Conservation (phyloP, 2,797 vertebrate species). For the Anniella stebbinsi region DNA sequence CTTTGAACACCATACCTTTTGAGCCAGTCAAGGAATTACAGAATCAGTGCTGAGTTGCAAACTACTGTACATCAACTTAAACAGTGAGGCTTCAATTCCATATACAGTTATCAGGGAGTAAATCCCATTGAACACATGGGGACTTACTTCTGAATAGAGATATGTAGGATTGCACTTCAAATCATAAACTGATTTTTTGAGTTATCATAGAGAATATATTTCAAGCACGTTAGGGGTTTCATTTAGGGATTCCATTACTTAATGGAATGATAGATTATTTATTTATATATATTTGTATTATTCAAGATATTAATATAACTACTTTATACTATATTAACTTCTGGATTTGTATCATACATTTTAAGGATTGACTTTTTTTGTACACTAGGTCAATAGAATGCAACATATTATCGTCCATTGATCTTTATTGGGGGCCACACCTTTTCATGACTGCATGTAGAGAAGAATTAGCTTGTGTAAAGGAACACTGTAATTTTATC, state of each 20-base stretch:
- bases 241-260: neutral
- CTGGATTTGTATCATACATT: neutral
- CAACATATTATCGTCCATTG: conserved; percentile 58
- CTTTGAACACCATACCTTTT: neutral
- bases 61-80: neutral
- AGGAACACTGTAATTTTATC: too few relatives aligned
- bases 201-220: neutral
- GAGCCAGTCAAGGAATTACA: neutral
- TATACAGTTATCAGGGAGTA: neutral
- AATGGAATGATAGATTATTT: neutral
- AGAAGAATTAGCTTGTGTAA: conserved; percentile 28
- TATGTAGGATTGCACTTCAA: neutral
- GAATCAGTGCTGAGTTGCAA: neutral
- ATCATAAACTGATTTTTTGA: neutral
- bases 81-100: neutral
- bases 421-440: conserved; percentile 57
- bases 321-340: neutral
- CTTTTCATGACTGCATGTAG: conserved; percentile 30
- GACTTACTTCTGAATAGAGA: neutral
- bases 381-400: conserved; percentile 70
- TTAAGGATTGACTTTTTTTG: conserved; percentile 40
- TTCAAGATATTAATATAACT: neutral
- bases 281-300: neutral
- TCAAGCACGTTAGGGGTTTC: neutral
- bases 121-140: neutral